Evolutionary conservation across 2,113 vertebrate genomes (phyloP), one percentile per base, ranked within the genome.

Genomic region (Bagarius yarrelli): DNA sequence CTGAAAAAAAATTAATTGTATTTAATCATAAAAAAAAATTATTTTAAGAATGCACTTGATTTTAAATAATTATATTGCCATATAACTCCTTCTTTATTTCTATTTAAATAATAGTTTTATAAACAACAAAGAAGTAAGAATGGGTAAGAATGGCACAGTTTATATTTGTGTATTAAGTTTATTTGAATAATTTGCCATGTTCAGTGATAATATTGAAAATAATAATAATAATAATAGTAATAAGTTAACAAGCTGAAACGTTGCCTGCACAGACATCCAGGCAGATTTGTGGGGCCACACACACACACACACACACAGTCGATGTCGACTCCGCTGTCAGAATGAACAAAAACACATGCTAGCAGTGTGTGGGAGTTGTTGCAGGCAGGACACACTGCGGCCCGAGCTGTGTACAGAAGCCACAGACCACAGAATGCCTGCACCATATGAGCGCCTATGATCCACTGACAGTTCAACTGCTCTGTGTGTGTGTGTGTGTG

Each of bases 381-480:
- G 64, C 55, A 79, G 56, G 47, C 30, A 64, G 78, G 64, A 76
- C 55, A 81, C 64, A 76, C 66, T 56, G 73, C 55, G 79, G 78
- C 44, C 66, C 60, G 73, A 30, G 78, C 73, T 55, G 72, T 70
- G 79, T 75, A 75, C 59, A 66, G 77, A 79, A 79, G 61, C 82
- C 82, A 53, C 82, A 83, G 76, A 83, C 76, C 82, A 75, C 69
- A 79, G 76, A 63, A 47, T 79, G 76, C 69, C 32, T 64, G 27
- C 63, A 36, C 53, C 50, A 79, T 70, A 64, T 74, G 83, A 70
- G 72, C 23, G 63, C 16, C 56, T 64, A 25, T 61, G 83, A 84
- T 53, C 66, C 47, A 55, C 30, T 57, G 78, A 84, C 78, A 72
- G 79, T 84, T 63, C 18, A 77, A 60, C 63, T 36, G 57, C 79